These are phyloP conservation scores for Caenorhabditis wallacei DNA, from an alignment of 2,888 invertebrate genomes.

Conservation along the genomic window DNA sequence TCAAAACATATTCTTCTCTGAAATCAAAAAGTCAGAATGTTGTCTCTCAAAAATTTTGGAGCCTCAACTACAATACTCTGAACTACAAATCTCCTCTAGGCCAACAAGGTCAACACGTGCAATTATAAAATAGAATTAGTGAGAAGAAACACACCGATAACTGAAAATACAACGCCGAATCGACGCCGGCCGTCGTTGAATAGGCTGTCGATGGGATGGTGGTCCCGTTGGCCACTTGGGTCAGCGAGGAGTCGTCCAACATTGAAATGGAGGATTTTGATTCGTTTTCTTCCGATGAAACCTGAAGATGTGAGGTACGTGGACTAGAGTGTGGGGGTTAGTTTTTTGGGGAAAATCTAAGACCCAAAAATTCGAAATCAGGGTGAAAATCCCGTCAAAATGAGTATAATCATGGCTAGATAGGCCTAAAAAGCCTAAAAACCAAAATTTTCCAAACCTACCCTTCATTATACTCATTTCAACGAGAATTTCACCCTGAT, in stretches of 20 bases:
- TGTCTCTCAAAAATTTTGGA: too few relatives aligned
- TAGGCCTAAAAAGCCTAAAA: too few relatives aligned
- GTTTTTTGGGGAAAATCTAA: too few relatives aligned
- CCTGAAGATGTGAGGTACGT: constrained; percentile 26
- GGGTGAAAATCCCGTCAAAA: too few relatives aligned
- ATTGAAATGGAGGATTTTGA: constrained; percentile 6
- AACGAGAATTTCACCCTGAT: too few relatives aligned
- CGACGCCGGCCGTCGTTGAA: constrained; percentile 35
- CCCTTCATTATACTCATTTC: too few relatives aligned
- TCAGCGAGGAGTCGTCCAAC: constrained; percentile 18
- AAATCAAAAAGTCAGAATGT: too few relatives aligned
- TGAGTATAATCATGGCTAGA: too few relatives aligned
- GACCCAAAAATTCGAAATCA: too few relatives aligned
- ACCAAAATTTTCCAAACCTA: too few relatives aligned
- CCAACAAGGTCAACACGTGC: not conserved
- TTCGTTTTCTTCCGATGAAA: constrained; percentile 22
- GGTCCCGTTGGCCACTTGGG: constrained; percentile 8
- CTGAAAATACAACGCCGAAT: constrained; percentile 60
- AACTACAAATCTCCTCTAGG: not conserved
- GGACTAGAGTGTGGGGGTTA: too few relatives aligned
- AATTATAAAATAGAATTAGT: not conserved
- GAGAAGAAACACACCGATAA: constrained; percentile 56
- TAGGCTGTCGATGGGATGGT: constrained; percentile 13
- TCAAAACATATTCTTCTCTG: not conserved
- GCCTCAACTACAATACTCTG: too few relatives aligned